Conservation (phyloP, 2,888 invertebrate genomes). For the Ormyrus labotus region DNA sequence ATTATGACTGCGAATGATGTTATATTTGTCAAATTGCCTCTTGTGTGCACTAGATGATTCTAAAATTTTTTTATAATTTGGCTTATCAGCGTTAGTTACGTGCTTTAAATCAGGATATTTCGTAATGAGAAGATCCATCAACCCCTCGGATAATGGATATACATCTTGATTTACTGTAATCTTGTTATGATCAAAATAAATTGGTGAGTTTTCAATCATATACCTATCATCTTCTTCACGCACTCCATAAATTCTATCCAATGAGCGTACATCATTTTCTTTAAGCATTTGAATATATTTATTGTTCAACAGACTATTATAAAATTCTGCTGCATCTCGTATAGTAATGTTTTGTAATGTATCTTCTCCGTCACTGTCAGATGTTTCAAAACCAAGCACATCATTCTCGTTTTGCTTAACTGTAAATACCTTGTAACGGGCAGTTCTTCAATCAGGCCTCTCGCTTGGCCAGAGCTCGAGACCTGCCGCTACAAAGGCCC, state of each 20-base stretch:
- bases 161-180: background rate
- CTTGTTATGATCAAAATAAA: background rate
- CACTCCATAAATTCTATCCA: slow-evolving; percentile 6
- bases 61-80: background rate
- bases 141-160: background rate
- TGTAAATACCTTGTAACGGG: too few relatives aligned
- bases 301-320: too few relatives aligned
- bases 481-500: too few relatives aligned
- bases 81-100: background rate
- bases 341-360: too few relatives aligned
- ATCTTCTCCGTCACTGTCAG: too few relatives aligned
- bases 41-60: slow-evolving; percentile 5
- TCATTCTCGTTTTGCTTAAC: too few relatives aligned
- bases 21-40: too few relatives aligned
- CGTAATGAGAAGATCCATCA: background rate
- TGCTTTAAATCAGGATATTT: background rate
- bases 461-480: too few relatives aligned
- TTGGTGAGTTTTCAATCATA: background rate
- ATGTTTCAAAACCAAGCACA: background rate
- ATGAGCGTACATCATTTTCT: too few relatives aligned
- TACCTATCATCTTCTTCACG: background rate
- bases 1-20: background rate
- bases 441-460: too few relatives aligned
- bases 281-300: too few relatives aligned
- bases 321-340: too few relatives aligned